Evolutionary conservation across 2,888 invertebrate species (phyloP), one percentile per base, ranked within the genome.

Genomic region (Glaucopsyche alexis): DNA sequence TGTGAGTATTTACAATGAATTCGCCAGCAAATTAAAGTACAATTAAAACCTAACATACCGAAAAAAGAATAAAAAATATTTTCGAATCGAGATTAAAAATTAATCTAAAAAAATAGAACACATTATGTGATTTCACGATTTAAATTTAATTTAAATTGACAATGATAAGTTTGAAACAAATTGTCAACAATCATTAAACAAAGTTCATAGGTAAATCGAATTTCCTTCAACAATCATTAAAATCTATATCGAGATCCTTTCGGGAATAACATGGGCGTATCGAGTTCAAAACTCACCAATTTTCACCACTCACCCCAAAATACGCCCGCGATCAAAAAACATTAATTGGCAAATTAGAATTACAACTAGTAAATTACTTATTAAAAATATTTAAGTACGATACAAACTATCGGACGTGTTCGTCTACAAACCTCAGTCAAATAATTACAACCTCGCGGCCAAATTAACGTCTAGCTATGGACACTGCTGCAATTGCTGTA

Each of bases 171-270:
- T 60, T 60, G 55, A 19, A 60, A 60, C 60, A 13, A 60, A 55
- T 19, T 16, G 19, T 55, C 19, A 55, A 55, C 55, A 19, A 55
- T 42, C 42, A 42, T 42, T 55, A 55, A 55, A 55, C 55, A 55
- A 60, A 47, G 47, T 47, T 47, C 13, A 47, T 60, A 60, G 29
- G 60, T 29, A 60, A 55, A 60, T 60, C 60, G 60, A 60, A 60
- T 60, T 60, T 60, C 60, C 60, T 60, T 78, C 77, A 80, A 81
- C 75, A 77, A 80, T 78, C 79, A 80, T 78, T 78, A 76, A 77
- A 79, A 74, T 76, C 72, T 78, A 81, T 80, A 80, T 81, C 79
- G 84, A 85, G 84, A 84, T 85, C 85, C 83, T 76, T 84, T 80
- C 75, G 29, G 78, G 81, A 83, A 84, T 83, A 60, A 29, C 60